These are phyloP conservation scores for Caenorhabditis angaria DNA, from an alignment of 2,888 invertebrate genomes.

Conservation along the genomic window DNA sequence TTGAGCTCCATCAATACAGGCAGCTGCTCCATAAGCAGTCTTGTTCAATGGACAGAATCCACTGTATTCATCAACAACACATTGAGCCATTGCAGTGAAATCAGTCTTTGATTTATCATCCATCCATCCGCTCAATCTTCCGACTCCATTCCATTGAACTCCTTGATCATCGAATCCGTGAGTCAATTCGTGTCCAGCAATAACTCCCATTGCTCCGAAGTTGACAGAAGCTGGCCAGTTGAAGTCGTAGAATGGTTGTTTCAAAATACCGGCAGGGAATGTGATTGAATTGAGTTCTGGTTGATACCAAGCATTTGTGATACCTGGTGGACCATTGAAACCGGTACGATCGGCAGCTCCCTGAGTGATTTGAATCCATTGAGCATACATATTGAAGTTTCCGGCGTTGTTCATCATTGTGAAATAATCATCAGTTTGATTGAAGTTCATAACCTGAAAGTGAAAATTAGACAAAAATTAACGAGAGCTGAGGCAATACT, in stretches of 20 bases:
- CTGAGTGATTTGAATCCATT: constrained; percentile 38
- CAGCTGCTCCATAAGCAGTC: constrained; percentile 33
- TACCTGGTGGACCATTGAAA: constrained; percentile 57
- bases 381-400: constrained; percentile 41
- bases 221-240: constrained; percentile 67
- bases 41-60: constrained; percentile 62
- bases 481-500: too few species aligned
- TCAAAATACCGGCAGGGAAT: constrained; percentile 67
- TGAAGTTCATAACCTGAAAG: constrained; percentile 27
- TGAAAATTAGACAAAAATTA: too few species aligned
- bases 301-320: constrained; percentile 61
- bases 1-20: constrained; percentile 73
- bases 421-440: constrained; percentile 34
- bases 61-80: constrained; percentile 62
- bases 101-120: constrained; percentile 44
- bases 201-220: constrained; percentile 95
- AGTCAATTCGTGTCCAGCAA: constrained; percentile 92
- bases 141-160: constrained; percentile 66
- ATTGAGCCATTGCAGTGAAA: constrained; percentile 60
- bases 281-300: constrained; percentile 68
- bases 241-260: constrained; percentile 64
- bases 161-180: constrained; percentile 89
- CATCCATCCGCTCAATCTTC: constrained; percentile 63
- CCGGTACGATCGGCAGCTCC: constrained; percentile 42
- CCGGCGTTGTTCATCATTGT: constrained; percentile 33